Evolutionary conservation across 2,888 invertebrate genomes (phyloP).

Genomic region (Tineola bisselliella): DNA sequence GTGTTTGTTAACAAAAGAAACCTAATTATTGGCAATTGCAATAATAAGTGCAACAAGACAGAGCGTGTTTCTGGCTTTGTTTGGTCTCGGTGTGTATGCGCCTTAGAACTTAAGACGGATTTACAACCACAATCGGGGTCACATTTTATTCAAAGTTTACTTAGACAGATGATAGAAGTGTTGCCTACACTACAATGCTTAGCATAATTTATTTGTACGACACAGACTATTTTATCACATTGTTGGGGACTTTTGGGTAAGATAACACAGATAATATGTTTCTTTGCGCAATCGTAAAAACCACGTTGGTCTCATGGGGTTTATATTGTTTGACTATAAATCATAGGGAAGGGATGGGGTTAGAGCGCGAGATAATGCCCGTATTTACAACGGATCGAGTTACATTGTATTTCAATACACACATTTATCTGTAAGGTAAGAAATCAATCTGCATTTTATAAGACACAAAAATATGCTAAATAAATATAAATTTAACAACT

Average conservation of each 20-base stretch:
- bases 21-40: no score
- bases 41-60: no score
- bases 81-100: background rate
- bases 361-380: background rate
- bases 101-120: constrained; percentile 37
- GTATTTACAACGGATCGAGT: background rate
- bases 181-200: constrained; percentile 42
- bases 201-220: constrained; percentile 60
- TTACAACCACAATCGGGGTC: constrained; percentile 39
- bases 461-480: no score
- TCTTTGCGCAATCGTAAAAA: constrained; percentile 57
- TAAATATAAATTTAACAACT: no score
- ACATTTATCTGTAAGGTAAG: no score
- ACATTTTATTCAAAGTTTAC: constrained; percentile 51
- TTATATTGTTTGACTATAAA: constrained; percentile 30
- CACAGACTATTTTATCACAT: constrained; percentile 52
- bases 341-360: constrained; percentile 17
- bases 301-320: constrained; percentile 41
- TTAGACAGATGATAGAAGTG: constrained; percentile 40
- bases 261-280: constrained; percentile 56
- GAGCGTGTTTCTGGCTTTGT: no score
- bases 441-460: no score
- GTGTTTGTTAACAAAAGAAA: no score
- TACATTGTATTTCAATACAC: background rate
- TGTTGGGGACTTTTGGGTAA: constrained; percentile 51